Evolutionary conservation across 2,113 vertebrate genomes (phyloP).

Genomic region (Stomatorhinus ivindoensis): DNA sequence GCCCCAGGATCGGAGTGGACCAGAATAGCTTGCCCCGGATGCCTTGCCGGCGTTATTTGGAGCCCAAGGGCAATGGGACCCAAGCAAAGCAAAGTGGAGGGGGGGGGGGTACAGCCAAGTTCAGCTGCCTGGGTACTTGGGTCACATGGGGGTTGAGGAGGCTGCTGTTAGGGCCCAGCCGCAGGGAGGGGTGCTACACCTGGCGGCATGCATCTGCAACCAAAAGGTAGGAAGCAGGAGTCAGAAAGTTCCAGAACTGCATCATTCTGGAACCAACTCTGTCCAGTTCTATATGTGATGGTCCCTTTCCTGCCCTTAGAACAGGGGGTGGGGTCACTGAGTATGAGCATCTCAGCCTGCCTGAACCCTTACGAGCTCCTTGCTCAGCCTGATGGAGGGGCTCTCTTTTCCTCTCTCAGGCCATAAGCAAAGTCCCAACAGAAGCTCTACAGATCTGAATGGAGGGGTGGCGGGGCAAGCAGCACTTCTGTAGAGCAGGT

Average conservation of each 20-base stretch:
- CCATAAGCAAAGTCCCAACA: background rate
- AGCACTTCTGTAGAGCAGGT: background rate
- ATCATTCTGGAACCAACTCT: background rate
- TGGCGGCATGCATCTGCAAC: background rate
- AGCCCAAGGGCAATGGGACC: slow-evolving; percentile 61
- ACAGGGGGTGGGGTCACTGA: background rate
- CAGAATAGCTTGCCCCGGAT: slow-evolving; percentile 66
- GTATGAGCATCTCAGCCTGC: background rate
- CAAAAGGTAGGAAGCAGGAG: background rate
- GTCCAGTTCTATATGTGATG: background rate
- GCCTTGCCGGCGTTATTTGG: slow-evolving; percentile 62
- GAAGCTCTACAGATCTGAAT: background rate
- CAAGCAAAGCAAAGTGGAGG: slow-evolving; percentile 28
- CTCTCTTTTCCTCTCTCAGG: background rate
- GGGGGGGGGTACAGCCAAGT: slow-evolving; percentile 2
- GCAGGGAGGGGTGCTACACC: background rate
- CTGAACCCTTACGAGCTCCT: background rate
- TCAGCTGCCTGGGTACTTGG: slow-evolving; percentile 16
- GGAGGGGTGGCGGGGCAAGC: background rate
- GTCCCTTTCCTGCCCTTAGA: background rate
- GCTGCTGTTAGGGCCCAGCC: background rate
- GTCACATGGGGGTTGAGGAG: background rate
- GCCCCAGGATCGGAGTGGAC: slow-evolving; percentile 55
- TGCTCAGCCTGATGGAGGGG: background rate
- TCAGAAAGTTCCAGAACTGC: background rate